Base-by-base conservation (phyloP, 37 sponge, comb jelly and placozoan genomes). In the Diacarnus erythraeanus region DNA sequence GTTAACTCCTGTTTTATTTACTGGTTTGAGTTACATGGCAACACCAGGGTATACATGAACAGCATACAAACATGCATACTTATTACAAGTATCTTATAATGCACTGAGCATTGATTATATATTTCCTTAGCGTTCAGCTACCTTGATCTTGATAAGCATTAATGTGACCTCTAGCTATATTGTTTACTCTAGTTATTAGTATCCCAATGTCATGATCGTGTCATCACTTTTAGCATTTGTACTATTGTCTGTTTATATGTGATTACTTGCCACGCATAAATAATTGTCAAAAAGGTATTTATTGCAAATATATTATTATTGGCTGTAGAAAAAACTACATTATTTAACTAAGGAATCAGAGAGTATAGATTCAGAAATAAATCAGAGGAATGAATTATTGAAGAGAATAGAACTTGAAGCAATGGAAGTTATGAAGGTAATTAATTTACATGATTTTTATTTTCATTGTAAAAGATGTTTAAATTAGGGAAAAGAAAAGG, bases 251-350 rank as follows among this genome's bases (percentile, higher is more conserved):
- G 56, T n/a, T 35, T 58, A 29, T 64, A 27, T 56, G 51, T 76
- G 33, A 43, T 37, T 69, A 51, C 26, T 20, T 76, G 70, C 37
- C 40, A 54, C 17, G 17, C 17, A 17, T 20, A 54, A 17, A 20
- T 54, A 20, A 20, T 54, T 54, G 17, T 54, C 10, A 54, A 54
- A 54, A 17, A 54, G 23, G 22, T 60, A 26, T n/a, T 25, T n/a
- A 5, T 60, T n/a, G 22, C 22, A 60, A 60, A 4, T 60, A 20
- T 26, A n/a, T 60, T 57, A 30, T 37, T 66, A 27, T 57, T 42
- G 25, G n/a, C 2, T 83, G 75, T 61, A 94, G 90, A 93, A 96
- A 69, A 96, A 94, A 68, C 74, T 98, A 23, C 89, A 90, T 29
- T 64, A 64, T 38, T 56, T 98, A 59, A 84, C 83, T 41, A 42